Conservation (phyloP, 1,140 invertebrate genomes). For the Magallana ariakensis region DNA sequence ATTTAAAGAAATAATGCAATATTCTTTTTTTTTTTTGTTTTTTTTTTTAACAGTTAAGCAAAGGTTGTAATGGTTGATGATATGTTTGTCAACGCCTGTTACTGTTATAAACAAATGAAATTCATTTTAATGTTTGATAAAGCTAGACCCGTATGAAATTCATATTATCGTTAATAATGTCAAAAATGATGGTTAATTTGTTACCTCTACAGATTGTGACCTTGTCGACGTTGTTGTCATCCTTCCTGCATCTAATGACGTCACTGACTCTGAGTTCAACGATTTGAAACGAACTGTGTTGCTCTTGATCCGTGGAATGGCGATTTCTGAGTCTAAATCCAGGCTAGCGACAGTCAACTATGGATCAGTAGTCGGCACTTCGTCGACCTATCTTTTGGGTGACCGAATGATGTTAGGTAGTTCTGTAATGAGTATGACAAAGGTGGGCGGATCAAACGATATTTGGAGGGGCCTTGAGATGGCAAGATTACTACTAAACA, state of each 20-base stretch:
- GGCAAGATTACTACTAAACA: background rate
- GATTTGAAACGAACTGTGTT: background rate
- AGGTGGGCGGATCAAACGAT: background rate
- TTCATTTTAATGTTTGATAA: too few species aligned
- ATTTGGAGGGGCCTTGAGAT: background rate
- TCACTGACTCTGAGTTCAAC: background rate
- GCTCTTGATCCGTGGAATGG: background rate
- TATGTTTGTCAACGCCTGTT: too few species aligned
- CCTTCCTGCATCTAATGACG: background rate
- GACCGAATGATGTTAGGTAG: background rate
- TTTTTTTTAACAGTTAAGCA: too few species aligned
- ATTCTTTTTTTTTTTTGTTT: too few species aligned
- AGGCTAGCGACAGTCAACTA: background rate
- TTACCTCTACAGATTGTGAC: background rate
- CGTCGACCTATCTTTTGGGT: background rate
- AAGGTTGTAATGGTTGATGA: too few species aligned
- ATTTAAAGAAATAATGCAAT: too few species aligned
- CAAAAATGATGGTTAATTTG: background rate
- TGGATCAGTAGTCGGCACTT: background rate
- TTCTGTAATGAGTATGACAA: background rate
- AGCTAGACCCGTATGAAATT: too few species aligned
- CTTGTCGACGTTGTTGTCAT: background rate
- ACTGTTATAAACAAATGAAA: too few species aligned
- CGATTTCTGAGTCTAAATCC: background rate
- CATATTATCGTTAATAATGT: too few species aligned